These are phyloP conservation scores for Coreius guichenoti DNA, from an alignment of 2,797 vertebrate species.

Conservation along the genomic window DNA sequence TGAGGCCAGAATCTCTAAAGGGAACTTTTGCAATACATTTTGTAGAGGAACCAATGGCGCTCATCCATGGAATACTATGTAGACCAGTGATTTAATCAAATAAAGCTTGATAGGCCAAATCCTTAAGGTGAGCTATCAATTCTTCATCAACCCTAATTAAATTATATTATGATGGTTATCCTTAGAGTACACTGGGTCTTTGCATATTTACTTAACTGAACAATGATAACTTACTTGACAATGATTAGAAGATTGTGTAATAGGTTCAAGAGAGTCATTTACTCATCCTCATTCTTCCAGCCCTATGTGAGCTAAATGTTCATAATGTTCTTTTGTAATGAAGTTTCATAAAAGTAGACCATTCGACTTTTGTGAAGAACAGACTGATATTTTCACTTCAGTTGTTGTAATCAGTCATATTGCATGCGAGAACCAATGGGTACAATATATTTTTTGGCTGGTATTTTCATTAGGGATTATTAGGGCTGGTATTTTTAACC, in stretches of 20 bases:
- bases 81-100: conserved; percentile 30
- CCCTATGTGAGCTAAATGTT: too few species aligned
- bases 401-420: too few species aligned
- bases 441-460: too few species aligned
- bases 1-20: conserved; percentile 28
- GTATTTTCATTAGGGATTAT: too few species aligned
- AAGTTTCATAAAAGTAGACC: too few species aligned
- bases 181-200: conserved; percentile 4
- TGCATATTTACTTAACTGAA: not conserved
- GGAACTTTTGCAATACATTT: conserved; percentile 3
- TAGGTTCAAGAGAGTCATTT: not conserved
- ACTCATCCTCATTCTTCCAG: not conserved
- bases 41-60: not conserved
- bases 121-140: conserved; percentile 10
- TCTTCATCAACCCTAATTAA: conserved; percentile 2
- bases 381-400: not conserved
- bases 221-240: not conserved
- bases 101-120: conserved; percentile 14
- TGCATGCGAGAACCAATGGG: too few species aligned
- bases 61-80: not conserved
- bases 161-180: conserved; percentile 21
- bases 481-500: too few species aligned
- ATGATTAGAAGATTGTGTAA: not conserved
- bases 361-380: not conserved
- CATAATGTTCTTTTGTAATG: too few species aligned